These are phyloP conservation scores for Neostethus bicornis DNA, from an alignment of 2,797 vertebrate species.

Conservation along the genomic window DNA sequence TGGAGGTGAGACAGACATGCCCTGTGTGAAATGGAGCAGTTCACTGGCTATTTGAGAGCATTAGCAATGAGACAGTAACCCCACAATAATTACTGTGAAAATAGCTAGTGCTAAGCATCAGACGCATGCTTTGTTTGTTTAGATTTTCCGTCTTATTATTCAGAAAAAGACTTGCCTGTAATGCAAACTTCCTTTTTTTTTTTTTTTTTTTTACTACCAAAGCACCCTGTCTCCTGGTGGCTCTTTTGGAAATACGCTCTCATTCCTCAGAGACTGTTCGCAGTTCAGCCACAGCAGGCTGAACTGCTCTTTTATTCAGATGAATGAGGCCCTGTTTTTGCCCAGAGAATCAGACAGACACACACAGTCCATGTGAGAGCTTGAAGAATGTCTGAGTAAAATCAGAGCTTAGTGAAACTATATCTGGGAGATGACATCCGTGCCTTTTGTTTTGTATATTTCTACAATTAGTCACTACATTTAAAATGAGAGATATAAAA, in stretches of 20 bases:
- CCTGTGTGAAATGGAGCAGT: constrained; percentile 65
- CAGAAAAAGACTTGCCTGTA: constrained; percentile 71
- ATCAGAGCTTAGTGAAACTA: constrained; percentile 51
- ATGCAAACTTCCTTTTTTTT: constrained; percentile 76
- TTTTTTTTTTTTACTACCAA: no score
- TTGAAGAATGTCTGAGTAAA: constrained; percentile 68
- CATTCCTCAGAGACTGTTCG: constrained; percentile 60
- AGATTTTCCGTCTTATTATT: constrained; percentile 64
- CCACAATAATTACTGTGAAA: constrained; percentile 69
- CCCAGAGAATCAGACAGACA: constrained; percentile 67
- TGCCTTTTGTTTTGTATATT: constrained; percentile 34
- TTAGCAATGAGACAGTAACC: constrained; percentile 64
- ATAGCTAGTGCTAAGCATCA: constrained; percentile 48
- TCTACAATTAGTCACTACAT: constrained; percentile 18
- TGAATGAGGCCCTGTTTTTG: constrained; percentile 74
- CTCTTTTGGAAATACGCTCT: constrained; percentile 62
- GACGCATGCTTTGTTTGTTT: constrained; percentile 67
- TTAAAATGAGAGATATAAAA: constrained; percentile 4
- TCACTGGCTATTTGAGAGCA: constrained; percentile 62
- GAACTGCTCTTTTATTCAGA: constrained; percentile 73
- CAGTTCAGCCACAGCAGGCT: constrained; percentile 48
- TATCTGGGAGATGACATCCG: constrained; percentile 53
- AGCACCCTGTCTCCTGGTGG: constrained; percentile 46
- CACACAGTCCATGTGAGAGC: constrained; percentile 64
- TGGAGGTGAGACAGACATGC: constrained; percentile 68